phyloP scores from a whole-genome alignment of 1,140 invertebrate species.

The Aphaenogaster ashmeadi region DNA sequence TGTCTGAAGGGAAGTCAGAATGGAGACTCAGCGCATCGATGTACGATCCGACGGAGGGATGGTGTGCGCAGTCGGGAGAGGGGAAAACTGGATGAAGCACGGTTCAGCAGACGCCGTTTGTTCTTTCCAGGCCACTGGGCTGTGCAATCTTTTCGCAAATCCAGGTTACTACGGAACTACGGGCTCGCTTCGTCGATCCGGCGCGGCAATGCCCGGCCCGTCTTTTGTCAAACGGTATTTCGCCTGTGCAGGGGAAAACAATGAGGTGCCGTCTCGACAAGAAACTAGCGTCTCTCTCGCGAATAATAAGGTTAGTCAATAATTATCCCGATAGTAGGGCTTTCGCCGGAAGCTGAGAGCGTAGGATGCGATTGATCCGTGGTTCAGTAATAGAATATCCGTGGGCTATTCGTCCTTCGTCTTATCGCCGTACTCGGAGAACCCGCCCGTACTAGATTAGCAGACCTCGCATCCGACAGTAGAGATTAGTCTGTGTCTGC shows the following conservation, averaged over 20 bases:
- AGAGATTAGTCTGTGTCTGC: conserved; percentile 77
- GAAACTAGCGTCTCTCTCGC: conserved; percentile 9
- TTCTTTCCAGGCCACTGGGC: conserved; percentile 86
- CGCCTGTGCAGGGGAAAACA: background rate
- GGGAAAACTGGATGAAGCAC: conserved; percentile 81
- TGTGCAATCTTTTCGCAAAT: conserved; percentile 87
- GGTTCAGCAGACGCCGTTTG: conserved; percentile 86
- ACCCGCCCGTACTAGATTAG: conserved; percentile 68
- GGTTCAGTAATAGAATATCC: conserved; percentile 46
- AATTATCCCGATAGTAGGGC: conserved; percentile 14
- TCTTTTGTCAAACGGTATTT: conserved; percentile 71
- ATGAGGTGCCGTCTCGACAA: background rate
- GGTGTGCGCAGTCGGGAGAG: background rate
- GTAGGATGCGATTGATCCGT: conserved; percentile 39
- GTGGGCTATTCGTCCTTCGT: conserved; percentile 70
- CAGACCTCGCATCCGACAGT: conserved; percentile 63
- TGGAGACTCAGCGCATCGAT: conserved; percentile 34
- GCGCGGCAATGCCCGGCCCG: conserved; percentile 30
- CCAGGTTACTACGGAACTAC: conserved; percentile 83
- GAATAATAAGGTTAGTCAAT: conserved; percentile 16
- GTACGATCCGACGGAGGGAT: conserved; percentile 39
- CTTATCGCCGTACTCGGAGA: conserved; percentile 67
- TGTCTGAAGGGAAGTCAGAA: conserved; percentile 46
- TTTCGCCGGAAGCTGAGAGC: conserved; percentile 5
- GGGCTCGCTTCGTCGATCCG: conserved; percentile 75